Evolutionary conservation across 23 tunicate species (phyloP), one percentile per base, ranked within the genome.

Genomic region (Styela plicata): DNA sequence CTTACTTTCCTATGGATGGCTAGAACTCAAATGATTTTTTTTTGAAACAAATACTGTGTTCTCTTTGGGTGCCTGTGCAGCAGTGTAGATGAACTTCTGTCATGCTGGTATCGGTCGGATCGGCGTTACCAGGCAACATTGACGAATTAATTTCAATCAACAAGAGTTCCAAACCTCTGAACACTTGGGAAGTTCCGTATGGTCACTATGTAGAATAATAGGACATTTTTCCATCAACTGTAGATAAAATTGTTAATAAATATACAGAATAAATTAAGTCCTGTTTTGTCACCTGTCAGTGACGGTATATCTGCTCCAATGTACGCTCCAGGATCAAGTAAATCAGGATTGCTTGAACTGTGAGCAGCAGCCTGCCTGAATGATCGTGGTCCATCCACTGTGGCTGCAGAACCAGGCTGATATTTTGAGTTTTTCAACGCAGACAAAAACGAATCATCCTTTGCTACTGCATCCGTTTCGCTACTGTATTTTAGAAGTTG

Each of bases 261-360:
- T 23, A 62, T 23, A 22, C 16, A 29, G 22, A 67, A 25, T 67
- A 16, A 1, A 67, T 16, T 18, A 67, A 13, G 18, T 67, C 31
- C 71, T 67, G 30, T 29, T 25, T 29, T 33, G 44, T 31, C 57
- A 80, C 83, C 68, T 85, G 89, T 86, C 82, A 85, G 84, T 83
- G 86, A 68, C 57, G 57, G 57, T 28, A 63, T 29, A 0, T 69
- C 69, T 5, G 52, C 52, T 26, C 89, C 31, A 16, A 78, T 87
- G 24, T 66, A 61, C 1, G 83, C 84, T 10, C 74, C 78, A 2
- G 83, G 87, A 65, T 87, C 91, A 64, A 91, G 80, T 31, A 91
- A 62, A 80, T 91, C 97, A 5, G 97, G 97, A 36, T 86, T 84
- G 62, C 97, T 91, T 52, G 85, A 83, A 64, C 97, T 91, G 30